Evolutionary conservation across 2,113 vertebrate genomes (phyloP).

Genomic region (Podarcis raffonei): DNA sequence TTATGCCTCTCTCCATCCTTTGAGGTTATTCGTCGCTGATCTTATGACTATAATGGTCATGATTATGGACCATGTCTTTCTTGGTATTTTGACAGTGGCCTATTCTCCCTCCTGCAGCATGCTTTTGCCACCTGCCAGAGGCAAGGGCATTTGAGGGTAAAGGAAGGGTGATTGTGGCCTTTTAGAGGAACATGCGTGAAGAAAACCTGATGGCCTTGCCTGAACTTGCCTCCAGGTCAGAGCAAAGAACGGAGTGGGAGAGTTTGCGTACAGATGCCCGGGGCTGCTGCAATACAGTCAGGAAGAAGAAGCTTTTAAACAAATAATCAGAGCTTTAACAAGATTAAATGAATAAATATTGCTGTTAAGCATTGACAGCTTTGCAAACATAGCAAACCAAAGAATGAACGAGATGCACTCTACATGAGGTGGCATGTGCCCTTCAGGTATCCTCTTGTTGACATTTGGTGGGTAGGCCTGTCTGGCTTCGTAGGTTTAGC

Average conservation of each 20-base stretch:
- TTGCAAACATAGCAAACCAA: conserved; percentile 35
- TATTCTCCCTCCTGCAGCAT: not conserved
- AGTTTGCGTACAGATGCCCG: not conserved
- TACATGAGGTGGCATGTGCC: not conserved
- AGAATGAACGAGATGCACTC: not conserved
- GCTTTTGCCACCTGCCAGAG: not conserved
- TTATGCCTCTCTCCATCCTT: not conserved
- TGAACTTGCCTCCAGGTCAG: conserved; percentile 37
- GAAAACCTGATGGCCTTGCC: conserved; percentile 2
- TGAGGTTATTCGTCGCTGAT: not conserved
- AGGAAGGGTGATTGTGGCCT: not conserved
- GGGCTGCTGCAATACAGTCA: conserved; percentile 18
- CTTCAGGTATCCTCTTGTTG: conserved; percentile 2
- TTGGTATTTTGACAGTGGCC: not conserved
- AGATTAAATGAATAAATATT: conserved; percentile 23
- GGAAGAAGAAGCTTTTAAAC: conserved; percentile 40
- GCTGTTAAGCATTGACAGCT: conserved; percentile 15
- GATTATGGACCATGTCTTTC: not conserved
- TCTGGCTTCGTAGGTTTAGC: not conserved
- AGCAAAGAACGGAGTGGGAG: conserved; percentile 15
- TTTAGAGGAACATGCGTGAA: not conserved
- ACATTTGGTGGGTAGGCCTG: not conserved
- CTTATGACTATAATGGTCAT: not conserved
- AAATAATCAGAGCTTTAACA: conserved; percentile 46
- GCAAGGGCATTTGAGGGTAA: not conserved